phyloP scores from a whole-genome alignment of 2,113 vertebrate species.

The Leptobrachium ailaonicum region DNA sequence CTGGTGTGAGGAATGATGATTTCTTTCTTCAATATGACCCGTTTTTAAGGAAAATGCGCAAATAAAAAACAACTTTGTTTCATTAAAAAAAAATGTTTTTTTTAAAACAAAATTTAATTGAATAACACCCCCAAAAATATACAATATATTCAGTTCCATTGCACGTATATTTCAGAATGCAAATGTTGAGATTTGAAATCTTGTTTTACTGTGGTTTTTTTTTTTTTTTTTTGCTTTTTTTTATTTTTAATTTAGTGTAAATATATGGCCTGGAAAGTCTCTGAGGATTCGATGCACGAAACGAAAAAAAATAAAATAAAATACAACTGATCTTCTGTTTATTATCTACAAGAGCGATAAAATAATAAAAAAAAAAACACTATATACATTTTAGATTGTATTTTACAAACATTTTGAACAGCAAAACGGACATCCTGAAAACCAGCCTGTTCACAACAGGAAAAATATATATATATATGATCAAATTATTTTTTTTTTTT shows the following conservation, averaged over 20 bases:
- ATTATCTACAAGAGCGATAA: conserved; percentile 87
- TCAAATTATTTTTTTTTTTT: conserved; percentile 74
- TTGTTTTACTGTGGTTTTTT: too few relatives aligned
- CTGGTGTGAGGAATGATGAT: conserved; percentile 43
- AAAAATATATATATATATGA: conserved; percentile 64
- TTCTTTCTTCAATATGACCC: conserved; percentile 59
- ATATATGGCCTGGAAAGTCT: conserved; percentile 55
- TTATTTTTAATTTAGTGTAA: conserved; percentile 58
- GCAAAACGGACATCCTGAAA: conserved; percentile 86
- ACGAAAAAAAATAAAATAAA: conserved; percentile 62
- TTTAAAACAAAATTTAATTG: conserved; percentile 60
- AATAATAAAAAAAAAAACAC: conserved; percentile 78
- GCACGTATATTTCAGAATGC: conserved; percentile 60
- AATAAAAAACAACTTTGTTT: conserved; percentile 50
- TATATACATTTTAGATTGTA: conserved; percentile 93
- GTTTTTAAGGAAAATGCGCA: conserved; percentile 60
- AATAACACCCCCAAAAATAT: conserved; percentile 60
- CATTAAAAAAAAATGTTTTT: conserved; percentile 57
- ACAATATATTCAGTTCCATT: conserved; percentile 63
- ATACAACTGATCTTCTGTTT: conserved; percentile 76
- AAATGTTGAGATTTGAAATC: conserved; percentile 50
- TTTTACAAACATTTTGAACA: conserved; percentile 67
- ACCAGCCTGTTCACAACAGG: conserved; percentile 72
- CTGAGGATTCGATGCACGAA: conserved; percentile 55
- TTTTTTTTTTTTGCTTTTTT: not conserved